Base-by-base conservation (phyloP, 2,797 vertebrate genomes). In the Gephyroberyx darwinii region DNA sequence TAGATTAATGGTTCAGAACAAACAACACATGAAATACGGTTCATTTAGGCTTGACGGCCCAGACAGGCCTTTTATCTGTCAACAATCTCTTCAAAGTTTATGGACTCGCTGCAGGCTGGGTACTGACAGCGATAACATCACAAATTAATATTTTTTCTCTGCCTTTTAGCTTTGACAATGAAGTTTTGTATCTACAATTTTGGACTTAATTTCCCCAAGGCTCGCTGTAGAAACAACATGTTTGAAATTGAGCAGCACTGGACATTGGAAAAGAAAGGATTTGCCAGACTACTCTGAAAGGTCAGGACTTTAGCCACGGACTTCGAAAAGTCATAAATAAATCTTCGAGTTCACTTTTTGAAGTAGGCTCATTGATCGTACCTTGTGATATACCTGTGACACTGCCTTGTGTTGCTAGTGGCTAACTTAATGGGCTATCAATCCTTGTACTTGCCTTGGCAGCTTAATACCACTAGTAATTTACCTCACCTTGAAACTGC, bases 121-220 rank as follows among this genome's bases (percentile, higher is more conserved):
- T 88, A 87, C 80, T 81, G 84, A 89, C 88, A 85, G 84, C 53
- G 87, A 89, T 91, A 89, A 89, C 87, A 83, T 83, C 75, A 87
- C 87, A 91, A 91, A 90, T 92, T 84, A 89, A 81, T 88, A 88
- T 88, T 88, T 83, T 78, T 80, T 86, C 80, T 77, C 60, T 81
- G 80, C 81, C 84, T 78, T 81, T 83, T 80, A 83, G 84, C 82
- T 81, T 64, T 85, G 78, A 81, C 83, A 85, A 76, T 85, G 79
- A 88, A 88, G 86, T 84, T 86, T 74, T 83, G 83, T 88, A 84
- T 76, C 84, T 43, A 70, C 77, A 48, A 77, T 68, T 77, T 56
- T 69, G 75, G 65, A 78, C 53, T 71, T 60, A 80, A 86, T 78
- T 81, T 69, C 12, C 80, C 63, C 74, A 30, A 78, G 73, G 67